A percentile compares a stretch with the other conserved stretches of the same genome.
Evolutionary conservation across 2,113 vertebrate genomes (phyloP).

Genomic region (Acrocephalus arundinaceus): DNA sequence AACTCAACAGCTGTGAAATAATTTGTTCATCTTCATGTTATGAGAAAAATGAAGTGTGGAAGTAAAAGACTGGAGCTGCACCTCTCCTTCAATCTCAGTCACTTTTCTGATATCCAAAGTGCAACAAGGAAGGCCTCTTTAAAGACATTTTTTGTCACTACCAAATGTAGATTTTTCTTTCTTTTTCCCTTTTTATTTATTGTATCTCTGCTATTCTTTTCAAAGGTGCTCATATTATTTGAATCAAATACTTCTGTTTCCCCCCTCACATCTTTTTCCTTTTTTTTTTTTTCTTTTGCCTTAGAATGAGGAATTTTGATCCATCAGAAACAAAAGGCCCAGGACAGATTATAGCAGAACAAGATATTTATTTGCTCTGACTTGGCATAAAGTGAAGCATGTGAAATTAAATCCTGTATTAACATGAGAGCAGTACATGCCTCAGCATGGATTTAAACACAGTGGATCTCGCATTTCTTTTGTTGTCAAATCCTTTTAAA

Average conservation of each 20-base stretch:
- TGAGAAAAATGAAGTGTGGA: background rate
- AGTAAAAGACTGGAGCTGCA: background rate
- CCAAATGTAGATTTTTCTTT: background rate
- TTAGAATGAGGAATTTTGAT: background rate
- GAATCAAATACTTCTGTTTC: background rate
- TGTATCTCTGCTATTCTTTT: background rate
- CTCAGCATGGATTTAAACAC: background rate
- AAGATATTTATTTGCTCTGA: background rate
- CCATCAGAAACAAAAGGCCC: background rate
- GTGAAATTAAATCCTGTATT: background rate
- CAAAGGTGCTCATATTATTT: background rate
- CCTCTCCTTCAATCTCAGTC: background rate
- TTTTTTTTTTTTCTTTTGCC: background rate
- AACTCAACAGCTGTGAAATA: background rate
- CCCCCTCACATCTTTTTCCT: rapidly evolving
- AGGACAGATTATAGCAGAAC: background rate
- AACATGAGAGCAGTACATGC: background rate
- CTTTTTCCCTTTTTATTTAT: background rate
- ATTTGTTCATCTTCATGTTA: background rate
- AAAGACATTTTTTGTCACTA: background rate
- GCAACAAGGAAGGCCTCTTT: background rate
- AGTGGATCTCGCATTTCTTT: background rate
- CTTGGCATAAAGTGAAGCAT: background rate
- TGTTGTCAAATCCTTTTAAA: background rate
- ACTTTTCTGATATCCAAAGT: background rate